Evolutionary conservation across 2,797 vertebrate species (phyloP), one percentile per base, ranked within the genome.

Genomic region (Mormyrus proboscirostris): DNA sequence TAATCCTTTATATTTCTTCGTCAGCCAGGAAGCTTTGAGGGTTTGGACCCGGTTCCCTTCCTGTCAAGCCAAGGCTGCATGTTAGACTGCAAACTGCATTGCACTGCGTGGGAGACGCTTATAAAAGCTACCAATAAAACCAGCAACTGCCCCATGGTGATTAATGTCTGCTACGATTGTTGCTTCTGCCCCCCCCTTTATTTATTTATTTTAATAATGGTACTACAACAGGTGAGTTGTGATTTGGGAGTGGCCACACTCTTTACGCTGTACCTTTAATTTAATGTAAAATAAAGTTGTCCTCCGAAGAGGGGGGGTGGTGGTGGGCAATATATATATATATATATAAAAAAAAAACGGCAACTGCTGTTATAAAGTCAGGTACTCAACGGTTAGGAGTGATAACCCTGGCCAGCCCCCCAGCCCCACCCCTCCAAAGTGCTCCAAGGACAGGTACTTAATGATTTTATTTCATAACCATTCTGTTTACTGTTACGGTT

Each of bases 391-490:
- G 38, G 38, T 44, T 44, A n/a, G 16, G 33, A 79, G 16, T 38
- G 41, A 44, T 79, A 79, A 79, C 73, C 41, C 73, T 19, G 41
- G 38, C 73, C 73, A 44, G 12, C 33, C 69, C 33, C 2, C 29
- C 33, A 73, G 33, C 73, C 69, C 38, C 69, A 79, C 38, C 73
- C 38, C 33, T 44, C 16, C 73, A 79, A 79, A 41, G 73, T 79
- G 73, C 73, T 19, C 33, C 16, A 79, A 79, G 38, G 38, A 79
- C 73, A 79, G 73, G 41, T 82, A 82, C 76, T 82, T 82, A 82
- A 82, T 82, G 76, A 82, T 82, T 41, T 82, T 47, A 82, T 41
- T 82, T 82, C 76, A 47, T 82, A 82, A 82, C 76, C 19, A 47
- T 82, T 82, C 76, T 82, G 41, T 82, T 82, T 82, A 82, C 76